These are phyloP conservation scores for Scomber japonicus DNA, from an alignment of 2,113 vertebrate species.

Conservation along the genomic window DNA sequence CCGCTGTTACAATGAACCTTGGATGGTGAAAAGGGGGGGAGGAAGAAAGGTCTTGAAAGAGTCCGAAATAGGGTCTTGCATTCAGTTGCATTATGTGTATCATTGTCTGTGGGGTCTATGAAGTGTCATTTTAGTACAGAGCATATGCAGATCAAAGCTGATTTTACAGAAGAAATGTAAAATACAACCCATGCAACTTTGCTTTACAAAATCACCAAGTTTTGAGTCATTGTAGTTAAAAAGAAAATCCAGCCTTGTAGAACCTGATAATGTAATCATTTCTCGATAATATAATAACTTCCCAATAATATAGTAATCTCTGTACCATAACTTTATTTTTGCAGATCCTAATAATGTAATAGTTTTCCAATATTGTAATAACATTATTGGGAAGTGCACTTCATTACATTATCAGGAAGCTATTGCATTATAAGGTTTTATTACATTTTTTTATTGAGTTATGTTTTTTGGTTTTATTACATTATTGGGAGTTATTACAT, in stretches of 20 bases:
- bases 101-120: conserved; percentile 36
- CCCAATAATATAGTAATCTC: no score
- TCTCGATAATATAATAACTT: no score
- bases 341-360: no score
- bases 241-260: background rate
- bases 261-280: no score
- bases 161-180: conserved; percentile 21
- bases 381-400: no score
- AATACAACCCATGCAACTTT: conserved; percentile 19
- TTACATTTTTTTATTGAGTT: no score
- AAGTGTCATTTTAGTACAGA: conserved; percentile 35
- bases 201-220: background rate
- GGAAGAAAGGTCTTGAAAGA: conserved; percentile 32
- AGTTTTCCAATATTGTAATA: no score
- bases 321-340: no score
- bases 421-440: no score
- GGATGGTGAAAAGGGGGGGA: conserved; percentile 2
- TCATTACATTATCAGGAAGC: no score
- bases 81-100: conserved; percentile 56
- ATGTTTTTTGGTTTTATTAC: no score
- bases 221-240: background rate
- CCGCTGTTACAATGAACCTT: conserved; percentile 54
- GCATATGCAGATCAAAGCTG: conserved; percentile 49
- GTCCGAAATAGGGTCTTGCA: conserved; percentile 32
- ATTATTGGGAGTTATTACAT: no score